Conservation (phyloP, 2,888 invertebrate species). For the Eristalinus aeneus region DNA sequence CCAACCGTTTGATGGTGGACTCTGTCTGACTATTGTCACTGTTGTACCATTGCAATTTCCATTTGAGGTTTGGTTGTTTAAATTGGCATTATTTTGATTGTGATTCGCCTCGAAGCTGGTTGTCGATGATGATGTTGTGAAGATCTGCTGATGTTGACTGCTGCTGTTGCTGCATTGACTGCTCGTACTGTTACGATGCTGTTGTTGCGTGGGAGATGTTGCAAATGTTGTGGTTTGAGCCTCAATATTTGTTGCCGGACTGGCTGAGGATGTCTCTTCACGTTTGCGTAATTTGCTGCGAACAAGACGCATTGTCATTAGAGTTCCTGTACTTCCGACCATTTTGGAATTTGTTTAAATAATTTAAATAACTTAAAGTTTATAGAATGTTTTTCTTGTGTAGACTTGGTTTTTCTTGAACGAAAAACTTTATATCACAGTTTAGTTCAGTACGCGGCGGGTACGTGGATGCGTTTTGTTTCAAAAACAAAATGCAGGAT, state of each 20-base stretch:
- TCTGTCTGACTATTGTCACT: conserved; percentile 83
- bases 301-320: conserved; percentile 94
- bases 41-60: conserved; percentile 67
- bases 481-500: background rate
- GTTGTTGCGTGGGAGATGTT: conserved; percentile 54
- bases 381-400: conserved; percentile 55
- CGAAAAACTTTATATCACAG: conserved; percentile 73
- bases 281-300: conserved; percentile 94
- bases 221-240: conserved; percentile 82
- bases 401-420: conserved; percentile 51
- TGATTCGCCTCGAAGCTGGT: conserved; percentile 67
- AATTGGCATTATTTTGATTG: conserved; percentile 65
- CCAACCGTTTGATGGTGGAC: conserved; percentile 86
- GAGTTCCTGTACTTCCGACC: conserved; percentile 92
- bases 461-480: conserved; percentile 55
- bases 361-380: conserved; percentile 52
- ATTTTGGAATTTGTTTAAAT: conserved; percentile 79
- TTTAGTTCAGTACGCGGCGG: conserved; percentile 72
- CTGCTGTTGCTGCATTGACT: conserved; percentile 68
- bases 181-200: conserved; percentile 74
- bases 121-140: conserved; percentile 67
- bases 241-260: conserved; percentile 84
- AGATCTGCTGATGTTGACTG: conserved; percentile 71
- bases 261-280: conserved; percentile 88
- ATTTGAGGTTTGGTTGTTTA: conserved; percentile 61